Conservation (phyloP, 1,140 invertebrate genomes). For the Drosophila ercepeae region DNA sequence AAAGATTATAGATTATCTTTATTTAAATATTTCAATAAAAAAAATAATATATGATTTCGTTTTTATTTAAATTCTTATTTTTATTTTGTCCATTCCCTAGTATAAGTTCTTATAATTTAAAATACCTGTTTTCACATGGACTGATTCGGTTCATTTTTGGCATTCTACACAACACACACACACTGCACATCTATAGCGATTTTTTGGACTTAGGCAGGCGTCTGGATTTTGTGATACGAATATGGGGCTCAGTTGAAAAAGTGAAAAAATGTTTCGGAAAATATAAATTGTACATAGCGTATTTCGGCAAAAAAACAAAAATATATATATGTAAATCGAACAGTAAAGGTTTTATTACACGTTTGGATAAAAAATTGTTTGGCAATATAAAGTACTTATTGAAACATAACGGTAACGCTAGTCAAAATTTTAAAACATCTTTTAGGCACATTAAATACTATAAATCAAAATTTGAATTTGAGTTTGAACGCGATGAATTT, state of each 20-base stretch:
- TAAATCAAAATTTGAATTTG: constrained; percentile 23
- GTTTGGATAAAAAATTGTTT: constrained; percentile 55
- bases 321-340: constrained; percentile 26
- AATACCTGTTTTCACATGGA: constrained; percentile 7
- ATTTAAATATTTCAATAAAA: constrained; percentile 72
- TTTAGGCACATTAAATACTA: constrained; percentile 68
- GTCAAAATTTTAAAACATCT: constrained; percentile 76
- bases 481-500: constrained; percentile 17
- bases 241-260: constrained; percentile 50
- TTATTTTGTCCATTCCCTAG: not conserved
- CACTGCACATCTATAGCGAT: not conserved
- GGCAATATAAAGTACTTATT: constrained; percentile 58
- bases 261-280: constrained; percentile 48
- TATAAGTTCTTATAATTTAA: not conserved
- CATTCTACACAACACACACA: constrained; percentile 26
- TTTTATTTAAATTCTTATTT: constrained; percentile 7
- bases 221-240: constrained; percentile 74
- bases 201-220: constrained; percentile 66
- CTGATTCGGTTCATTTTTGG: constrained; percentile 35
- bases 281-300: constrained; percentile 68
- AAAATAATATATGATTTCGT: constrained; percentile 45
- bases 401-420: constrained; percentile 37
- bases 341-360: constrained; percentile 77
- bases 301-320: constrained; percentile 37
- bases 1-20: constrained; percentile 63